These are phyloP conservation scores for Choloepus hoffmanni DNA, from an alignment of 2,113 vertebrate genomes.

Conservation along the genomic window DNA sequence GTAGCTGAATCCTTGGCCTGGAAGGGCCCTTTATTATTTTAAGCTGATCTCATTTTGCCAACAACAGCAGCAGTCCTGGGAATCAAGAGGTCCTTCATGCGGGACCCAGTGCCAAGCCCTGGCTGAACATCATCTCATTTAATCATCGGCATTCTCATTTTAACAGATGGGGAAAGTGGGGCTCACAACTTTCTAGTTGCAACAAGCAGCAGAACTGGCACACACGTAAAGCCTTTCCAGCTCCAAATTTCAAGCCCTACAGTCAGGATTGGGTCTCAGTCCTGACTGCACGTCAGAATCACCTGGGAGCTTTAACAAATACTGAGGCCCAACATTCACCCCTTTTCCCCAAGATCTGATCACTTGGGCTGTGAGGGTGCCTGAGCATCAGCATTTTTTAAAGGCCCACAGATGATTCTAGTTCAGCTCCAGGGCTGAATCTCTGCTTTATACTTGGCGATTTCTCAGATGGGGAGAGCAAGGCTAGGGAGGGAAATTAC, in stretches of 20 bases:
- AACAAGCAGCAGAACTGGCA: background rate
- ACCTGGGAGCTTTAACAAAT: background rate
- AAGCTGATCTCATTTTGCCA: background rate
- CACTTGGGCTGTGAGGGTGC: background rate
- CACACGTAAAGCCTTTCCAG: background rate
- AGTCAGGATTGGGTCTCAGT: background rate
- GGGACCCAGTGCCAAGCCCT: background rate
- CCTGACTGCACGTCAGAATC: background rate
- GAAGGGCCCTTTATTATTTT: background rate
- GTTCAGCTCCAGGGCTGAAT: background rate
- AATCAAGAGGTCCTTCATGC: background rate
- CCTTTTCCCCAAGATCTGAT: background rate
- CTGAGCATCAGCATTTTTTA: background rate
- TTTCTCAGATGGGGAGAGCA: background rate
- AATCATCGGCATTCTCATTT: background rate
- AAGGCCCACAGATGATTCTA: constrained; percentile 3
- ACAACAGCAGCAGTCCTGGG: background rate
- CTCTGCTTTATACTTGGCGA: background rate
- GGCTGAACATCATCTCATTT: background rate
- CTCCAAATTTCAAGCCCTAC: background rate
- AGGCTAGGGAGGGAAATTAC: background rate
- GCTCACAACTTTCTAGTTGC: background rate
- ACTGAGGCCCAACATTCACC: background rate
- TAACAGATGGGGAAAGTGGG: background rate
- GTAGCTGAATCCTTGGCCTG: background rate